Base-by-base conservation (phyloP, 2,113 vertebrate genomes). In the Odobenus rosmarus region DNA sequence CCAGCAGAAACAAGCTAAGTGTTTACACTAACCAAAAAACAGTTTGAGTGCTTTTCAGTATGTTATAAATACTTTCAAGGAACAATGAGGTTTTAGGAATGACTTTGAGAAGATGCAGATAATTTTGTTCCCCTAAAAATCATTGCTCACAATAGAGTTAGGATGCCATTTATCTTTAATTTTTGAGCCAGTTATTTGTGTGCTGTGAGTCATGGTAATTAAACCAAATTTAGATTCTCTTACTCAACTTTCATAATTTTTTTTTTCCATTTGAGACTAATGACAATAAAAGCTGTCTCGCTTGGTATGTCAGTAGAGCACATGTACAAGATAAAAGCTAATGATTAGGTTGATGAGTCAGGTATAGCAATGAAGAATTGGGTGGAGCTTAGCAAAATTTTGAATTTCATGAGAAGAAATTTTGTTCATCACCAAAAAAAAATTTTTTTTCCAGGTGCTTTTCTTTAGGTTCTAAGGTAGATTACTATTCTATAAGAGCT, bases 271-370 rank as follows among this genome's bases (percentile, higher is more conserved):
- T 86, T 93, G 89, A 74, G 53, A 72, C 36, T 89, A 62, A 67
- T 51, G 71, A 92, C 69, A 77, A 64, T 88, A 89, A 89, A 93
- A 93, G 49, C 11, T 59, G 13, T 88, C 61, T 72, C n/a, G 15
- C n/a, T 53, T 89, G 36, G 53, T 39, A n/a, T 86, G 19, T 28
- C 36, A 93, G 61, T 31, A 53, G 33, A 79, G 15, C 0, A 3
- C 62, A 83, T 69, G 46, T 59, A 67, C 33, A 36, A 55, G 2
- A 1, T 71, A 92, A 97, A 95, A 84, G 39, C 69, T 95, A 94
- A 87, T 77, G 89, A 95, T 90, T 93, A 90, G 46, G 69, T 72
- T 91, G 82, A 82, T 90, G 95, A 96, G 51, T 96, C 92, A 97
- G 33, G 18, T 53, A 71, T 6, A 71, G 61, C 26, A 95, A 96